These are phyloP conservation scores for Trichoplusia ni DNA, from an alignment of 1,140 invertebrate genomes.

Conservation along the genomic window DNA sequence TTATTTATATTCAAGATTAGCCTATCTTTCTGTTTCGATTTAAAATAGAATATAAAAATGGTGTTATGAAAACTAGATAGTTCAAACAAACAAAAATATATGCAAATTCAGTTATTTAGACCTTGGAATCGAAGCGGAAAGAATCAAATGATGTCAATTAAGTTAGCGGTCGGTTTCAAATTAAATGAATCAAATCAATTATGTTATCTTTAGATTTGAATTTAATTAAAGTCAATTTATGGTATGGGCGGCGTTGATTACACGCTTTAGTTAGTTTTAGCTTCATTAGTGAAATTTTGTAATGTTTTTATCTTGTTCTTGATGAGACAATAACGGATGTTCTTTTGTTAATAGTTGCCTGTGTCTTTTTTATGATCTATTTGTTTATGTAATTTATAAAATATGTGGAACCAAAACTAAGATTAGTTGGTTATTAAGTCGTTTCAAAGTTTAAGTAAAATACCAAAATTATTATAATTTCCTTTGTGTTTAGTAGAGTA, in stretches of 20 bases:
- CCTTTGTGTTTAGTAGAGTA: too few species aligned
- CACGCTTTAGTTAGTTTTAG: neutral
- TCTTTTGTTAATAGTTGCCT: neutral
- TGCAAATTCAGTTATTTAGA: neutral
- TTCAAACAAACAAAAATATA: too few species aligned
- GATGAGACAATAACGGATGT: neutral
- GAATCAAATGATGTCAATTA: slow-evolving; percentile 18
- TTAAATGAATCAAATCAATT: slow-evolving; percentile 9
- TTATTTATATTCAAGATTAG: too few species aligned
- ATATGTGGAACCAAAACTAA: too few species aligned
- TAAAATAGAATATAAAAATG: too few species aligned
- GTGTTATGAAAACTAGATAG: too few species aligned
- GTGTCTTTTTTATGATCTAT: too few species aligned
- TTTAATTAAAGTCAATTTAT: slow-evolving; percentile 22
- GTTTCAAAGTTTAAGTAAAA: too few species aligned
- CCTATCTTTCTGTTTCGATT: too few species aligned
- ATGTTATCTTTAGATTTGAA: slow-evolving; percentile 19
- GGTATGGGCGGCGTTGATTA: neutral
- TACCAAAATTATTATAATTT: too few species aligned
- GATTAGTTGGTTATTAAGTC: too few species aligned
- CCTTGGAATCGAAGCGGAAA: slow-evolving; percentile 16
- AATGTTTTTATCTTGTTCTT: neutral
- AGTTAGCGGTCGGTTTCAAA: slow-evolving; percentile 2
- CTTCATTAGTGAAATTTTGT: neutral
- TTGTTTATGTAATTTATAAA: too few species aligned